Evolutionary conservation across 2,888 invertebrate species (phyloP), one percentile per base, ranked within the genome.

Genomic region (Agonum fuliginosum): DNA sequence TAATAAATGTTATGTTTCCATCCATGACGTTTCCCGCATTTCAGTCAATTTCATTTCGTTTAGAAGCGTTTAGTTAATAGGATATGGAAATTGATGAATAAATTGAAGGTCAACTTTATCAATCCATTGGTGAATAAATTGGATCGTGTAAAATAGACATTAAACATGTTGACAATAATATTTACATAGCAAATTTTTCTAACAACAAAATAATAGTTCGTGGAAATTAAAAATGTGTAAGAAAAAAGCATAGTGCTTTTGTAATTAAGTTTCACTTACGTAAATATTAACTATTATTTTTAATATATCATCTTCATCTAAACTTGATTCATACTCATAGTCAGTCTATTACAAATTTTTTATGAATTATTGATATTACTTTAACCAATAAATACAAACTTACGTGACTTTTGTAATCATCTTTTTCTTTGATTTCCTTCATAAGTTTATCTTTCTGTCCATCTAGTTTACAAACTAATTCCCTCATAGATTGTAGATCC

Each of bases 391-490:
- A 67, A 73, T 80, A 80, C 70, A 80, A 76, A 83, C 81, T 80
- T 83, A 90, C 89, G 83, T 87, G 86, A 14, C 82, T 80, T 80
- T 85, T 86, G 74, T 85, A 81, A 3, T 86, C 86, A 41, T 89
- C 89, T 78, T 88, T 87, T 78, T 90, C 89, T 10, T 87, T 85
- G 0, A 90, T 82, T 79, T 91, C 90, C n/a, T 88, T 87, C 80
- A 88, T 86, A 0, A 92, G 85, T 85, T 89, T 88, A 82, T 93
- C 90, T 84, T 93, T 91, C 87, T 94, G 89, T 84, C 89, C 89
- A 86, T 94, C 90, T 83, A 94, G 83, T 87, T 90, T 89, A 83
- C 89, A 86, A 81, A 91, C 91, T 22, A 92, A 84, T 79, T 92
- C 91, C 80, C 90, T 88, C 65, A 90, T 87, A 10, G 90, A 89